These are phyloP conservation scores for human DNA, from an alignment of 2,113 vertebrate species.

Conservation along the genomic window GRCh38 chr16:2161501-2162000, in stretches of 20 bases:
- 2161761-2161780: not conserved
- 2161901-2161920: not conserved
- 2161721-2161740: not conserved
- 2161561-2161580: not conserved
- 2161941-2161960: not conserved
- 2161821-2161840: not conserved
- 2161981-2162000: not conserved
- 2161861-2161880: not conserved
- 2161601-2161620: not conserved
- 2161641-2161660: not conserved
- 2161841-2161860: not conserved
- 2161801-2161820: not conserved
- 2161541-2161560: not conserved
- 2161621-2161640: not conserved
- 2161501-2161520: fast-evolving
- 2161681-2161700: not conserved
- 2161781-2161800: too few species aligned
- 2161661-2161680: not conserved
- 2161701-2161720: not conserved
- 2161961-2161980: not conserved
- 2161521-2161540: not conserved
- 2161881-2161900: not conserved
- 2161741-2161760: not conserved
- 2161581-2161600: not conserved
- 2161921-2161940: not conserved